These are phyloP conservation scores for Agrochola circellaris DNA, from an alignment of 2,888 invertebrate species.

Conservation along the genomic window DNA sequence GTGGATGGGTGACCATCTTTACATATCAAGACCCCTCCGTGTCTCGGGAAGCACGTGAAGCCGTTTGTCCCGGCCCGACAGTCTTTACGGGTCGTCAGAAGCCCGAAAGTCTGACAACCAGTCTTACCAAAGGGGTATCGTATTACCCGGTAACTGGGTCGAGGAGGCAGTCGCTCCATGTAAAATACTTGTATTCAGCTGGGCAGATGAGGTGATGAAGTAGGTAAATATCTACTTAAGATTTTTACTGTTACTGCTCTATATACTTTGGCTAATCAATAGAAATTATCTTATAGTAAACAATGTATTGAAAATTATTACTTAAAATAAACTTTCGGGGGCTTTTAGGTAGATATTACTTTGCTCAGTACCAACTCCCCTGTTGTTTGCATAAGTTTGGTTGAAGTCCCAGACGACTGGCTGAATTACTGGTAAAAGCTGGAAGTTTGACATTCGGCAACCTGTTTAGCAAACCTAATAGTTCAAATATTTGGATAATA, in stretches of 20 bases:
- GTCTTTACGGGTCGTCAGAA: too few species aligned
- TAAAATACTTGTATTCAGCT: too few species aligned
- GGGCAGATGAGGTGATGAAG: too few species aligned
- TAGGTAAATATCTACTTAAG: neutral
- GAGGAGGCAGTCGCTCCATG: too few species aligned
- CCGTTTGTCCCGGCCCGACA: too few species aligned
- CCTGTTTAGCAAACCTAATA: neutral
- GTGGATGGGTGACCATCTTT: too few species aligned
- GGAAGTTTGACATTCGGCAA: constrained; percentile 6
- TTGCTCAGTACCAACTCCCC: neutral
- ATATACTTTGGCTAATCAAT: neutral
- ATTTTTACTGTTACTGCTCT: neutral
- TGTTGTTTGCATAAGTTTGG: constrained; percentile 1
- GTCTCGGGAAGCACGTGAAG: too few species aligned
- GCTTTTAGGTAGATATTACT: neutral
- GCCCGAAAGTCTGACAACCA: too few species aligned
- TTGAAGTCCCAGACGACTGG: constrained; percentile 12
- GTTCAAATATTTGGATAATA: constrained; percentile 28
- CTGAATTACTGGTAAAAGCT: constrained; percentile 1
- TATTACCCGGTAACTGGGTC: too few species aligned
- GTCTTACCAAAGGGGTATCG: too few species aligned
- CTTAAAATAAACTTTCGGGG: neutral
- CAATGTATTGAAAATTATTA: neutral
- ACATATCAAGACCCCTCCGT: too few species aligned
- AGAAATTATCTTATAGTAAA: neutral